Base-by-base conservation (phyloP, 2,797 vertebrate species). In the Periparus ater region DNA sequence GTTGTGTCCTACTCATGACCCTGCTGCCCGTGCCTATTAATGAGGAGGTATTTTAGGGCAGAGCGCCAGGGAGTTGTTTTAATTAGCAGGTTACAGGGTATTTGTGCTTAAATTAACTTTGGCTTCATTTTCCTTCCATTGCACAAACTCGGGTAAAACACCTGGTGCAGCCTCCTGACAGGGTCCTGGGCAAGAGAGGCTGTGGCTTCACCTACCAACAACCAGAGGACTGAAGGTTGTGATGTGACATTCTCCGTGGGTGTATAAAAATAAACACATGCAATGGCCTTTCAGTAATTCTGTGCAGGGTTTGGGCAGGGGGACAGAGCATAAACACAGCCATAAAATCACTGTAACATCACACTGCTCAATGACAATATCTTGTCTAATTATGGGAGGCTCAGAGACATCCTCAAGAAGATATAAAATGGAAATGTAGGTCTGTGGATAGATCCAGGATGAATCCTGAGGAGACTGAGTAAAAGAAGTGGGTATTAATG, bases 1-100 rank as follows among this genome's bases (percentile, higher is more conserved):
- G 82, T 93, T 91, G 62, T 93, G 96, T 75, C 97, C 97, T 94
- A 61, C 95, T 95, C 88, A 83, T 70, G 92, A 15, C 71, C 36
- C 3, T 4, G 1, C 50, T 97, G 96, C 79, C 86, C 2, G 26
- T 15, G 3, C 48, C 16, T 2, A 2, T 26, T 29, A 42, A n/a
- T 0, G 62, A 65, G 85, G 42, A 38, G 72, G 26, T 20, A 7
- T 93, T 95, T 88, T 80, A 89, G 96, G 91, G 96, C 96, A 96
- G 85, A 79, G 91, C 73, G 19, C 75, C 11, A 0, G 91, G 97
- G 96, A 94, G 87, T 11, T 95, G 79, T 53, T 77, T 96, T 96
- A 95, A 97, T 97, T 97, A 96, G 96, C 95, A 94, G 92, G 93
- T 97, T 95, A 92, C 89, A 70, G 91, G 91, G 81, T 92, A 79